Evolutionary conservation across 2,888 invertebrate genomes (phyloP).

Genomic region (Sinohyriopsis cumingii): DNA sequence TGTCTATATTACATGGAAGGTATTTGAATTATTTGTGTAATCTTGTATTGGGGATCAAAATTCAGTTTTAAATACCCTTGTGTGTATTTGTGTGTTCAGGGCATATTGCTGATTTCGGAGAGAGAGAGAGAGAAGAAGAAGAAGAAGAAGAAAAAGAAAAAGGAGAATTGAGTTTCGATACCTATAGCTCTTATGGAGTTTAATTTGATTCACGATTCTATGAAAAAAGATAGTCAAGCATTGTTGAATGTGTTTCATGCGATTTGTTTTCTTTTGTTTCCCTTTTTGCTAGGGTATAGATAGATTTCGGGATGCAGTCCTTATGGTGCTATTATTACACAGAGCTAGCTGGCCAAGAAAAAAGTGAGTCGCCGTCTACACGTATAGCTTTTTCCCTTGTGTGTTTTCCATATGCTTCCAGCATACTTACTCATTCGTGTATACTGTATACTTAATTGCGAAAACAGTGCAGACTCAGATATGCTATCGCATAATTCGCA

Average conservation of each 20-base stretch:
- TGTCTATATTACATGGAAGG: no score
- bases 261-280: constrained; percentile 1
- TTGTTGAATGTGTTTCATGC: background rate
- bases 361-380: constrained; percentile 29
- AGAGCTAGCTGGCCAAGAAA: constrained; percentile 39
- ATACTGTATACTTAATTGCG: no score
- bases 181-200: background rate
- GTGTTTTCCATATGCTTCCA: background rate
- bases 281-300: constrained; percentile 34
- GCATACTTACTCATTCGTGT: no score
- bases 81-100: no score
- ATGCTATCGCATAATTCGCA: no score
- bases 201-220: background rate
- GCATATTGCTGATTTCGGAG: no score
- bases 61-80: no score
- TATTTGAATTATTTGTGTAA: no score
- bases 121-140: background rate
- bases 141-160: constrained; percentile 1
- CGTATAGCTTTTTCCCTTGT: background rate
- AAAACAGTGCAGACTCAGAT: no score
- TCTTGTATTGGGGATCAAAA: no score
- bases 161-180: background rate
- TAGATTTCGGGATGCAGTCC: constrained; percentile 41
- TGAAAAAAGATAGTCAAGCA: background rate
- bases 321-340: constrained; percentile 37